Evolutionary conservation across 2,888 invertebrate genomes (phyloP).

Genomic region (Polyommatus icarus): DNA sequence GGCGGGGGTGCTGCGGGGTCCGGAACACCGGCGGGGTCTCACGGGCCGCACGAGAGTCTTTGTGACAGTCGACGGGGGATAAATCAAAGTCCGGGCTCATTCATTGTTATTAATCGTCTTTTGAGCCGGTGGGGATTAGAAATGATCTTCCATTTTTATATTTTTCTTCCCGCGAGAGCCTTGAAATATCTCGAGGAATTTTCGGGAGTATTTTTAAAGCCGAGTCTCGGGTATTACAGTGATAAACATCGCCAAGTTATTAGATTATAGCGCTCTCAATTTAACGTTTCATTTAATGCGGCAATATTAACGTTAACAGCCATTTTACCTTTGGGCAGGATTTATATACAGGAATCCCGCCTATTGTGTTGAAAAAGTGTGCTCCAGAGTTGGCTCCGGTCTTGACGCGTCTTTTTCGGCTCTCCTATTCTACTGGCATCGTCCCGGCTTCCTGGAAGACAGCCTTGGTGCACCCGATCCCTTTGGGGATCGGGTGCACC

Average conservation of each 20-base stretch:
- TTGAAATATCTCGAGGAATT: neutral
- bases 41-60: neutral
- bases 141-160: slow-evolving; percentile 6
- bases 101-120: slow-evolving; percentile 23
- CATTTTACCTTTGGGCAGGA: neutral
- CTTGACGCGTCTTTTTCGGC: too few species aligned
- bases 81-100: slow-evolving; percentile 5
- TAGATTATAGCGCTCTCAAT: neutral
- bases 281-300: neutral
- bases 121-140: slow-evolving; percentile 3
- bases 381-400: too few species aligned
- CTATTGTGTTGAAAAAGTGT: too few species aligned
- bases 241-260: neutral
- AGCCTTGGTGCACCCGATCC: too few species aligned
- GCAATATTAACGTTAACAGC: neutral
- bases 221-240: neutral
- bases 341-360: too few species aligned
- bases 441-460: too few species aligned
- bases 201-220: neutral
- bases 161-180: slow-evolving; percentile 5
- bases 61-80: neutral
- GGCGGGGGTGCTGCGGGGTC: neutral
- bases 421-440: too few species aligned
- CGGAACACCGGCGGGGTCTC: neutral
- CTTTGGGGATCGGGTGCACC: too few species aligned